Percentiles rank a stretch among this genome's conserved stretches.
Conservation (phyloP, 2,888 invertebrate species). For the Acronicta psi region DNA sequence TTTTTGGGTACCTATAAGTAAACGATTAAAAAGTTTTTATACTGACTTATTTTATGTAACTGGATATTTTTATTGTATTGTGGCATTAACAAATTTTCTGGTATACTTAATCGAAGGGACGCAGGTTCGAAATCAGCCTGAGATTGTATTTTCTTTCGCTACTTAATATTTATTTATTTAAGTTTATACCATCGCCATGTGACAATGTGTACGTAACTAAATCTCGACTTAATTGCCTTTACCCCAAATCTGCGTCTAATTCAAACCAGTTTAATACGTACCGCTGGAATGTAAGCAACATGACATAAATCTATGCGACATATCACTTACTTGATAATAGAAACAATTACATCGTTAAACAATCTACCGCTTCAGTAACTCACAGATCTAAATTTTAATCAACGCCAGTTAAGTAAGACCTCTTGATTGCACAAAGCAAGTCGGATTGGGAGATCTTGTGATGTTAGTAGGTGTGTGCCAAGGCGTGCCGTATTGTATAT, state of each 20-base stretch:
- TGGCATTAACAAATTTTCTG: too few relatives aligned
- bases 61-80: too few relatives aligned
- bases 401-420: slow-evolving; percentile 45
- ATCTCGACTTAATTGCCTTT: slow-evolving; percentile 10
- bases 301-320: slow-evolving; percentile 42
- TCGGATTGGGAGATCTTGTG: slow-evolving; percentile 46
- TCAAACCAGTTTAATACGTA: slow-evolving; percentile 22
- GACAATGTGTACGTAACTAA: not conserved
- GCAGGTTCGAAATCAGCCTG: too few relatives aligned
- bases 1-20: too few relatives aligned
- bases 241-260: slow-evolving; percentile 32
- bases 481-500: slow-evolving; percentile 69
- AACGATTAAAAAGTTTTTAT: too few relatives aligned
- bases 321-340: slow-evolving; percentile 52
- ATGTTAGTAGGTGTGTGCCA: slow-evolving; percentile 55
- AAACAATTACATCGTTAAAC: slow-evolving; percentile 59
- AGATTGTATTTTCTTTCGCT: too few relatives aligned
- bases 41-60: too few relatives aligned
- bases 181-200: not conserved
- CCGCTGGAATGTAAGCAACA: slow-evolving; percentile 19
- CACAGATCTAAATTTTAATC: slow-evolving; percentile 48
- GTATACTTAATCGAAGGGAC: too few relatives aligned
- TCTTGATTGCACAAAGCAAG: not conserved
- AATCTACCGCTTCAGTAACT: slow-evolving; percentile 53
- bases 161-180: too few relatives aligned